phyloP scores from a whole-genome alignment of 2,113 vertebrate genomes.

The Solea solea region DNA sequence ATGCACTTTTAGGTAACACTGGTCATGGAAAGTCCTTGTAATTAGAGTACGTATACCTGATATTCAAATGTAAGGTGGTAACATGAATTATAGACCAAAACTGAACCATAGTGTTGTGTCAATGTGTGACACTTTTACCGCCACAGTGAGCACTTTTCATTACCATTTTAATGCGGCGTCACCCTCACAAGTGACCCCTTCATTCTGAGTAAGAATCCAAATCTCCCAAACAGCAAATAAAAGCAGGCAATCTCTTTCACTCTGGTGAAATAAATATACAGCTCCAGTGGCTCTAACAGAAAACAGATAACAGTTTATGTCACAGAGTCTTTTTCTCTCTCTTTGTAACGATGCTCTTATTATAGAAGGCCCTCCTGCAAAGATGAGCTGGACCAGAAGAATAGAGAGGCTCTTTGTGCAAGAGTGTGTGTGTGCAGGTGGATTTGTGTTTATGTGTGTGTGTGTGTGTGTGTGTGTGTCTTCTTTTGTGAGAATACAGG shows the following conservation, averaged over 20 bases:
- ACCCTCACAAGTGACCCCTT: constrained; percentile 29
- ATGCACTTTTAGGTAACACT: too few relatives aligned
- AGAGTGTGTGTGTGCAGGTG: constrained; percentile 41
- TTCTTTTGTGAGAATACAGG: constrained; percentile 42
- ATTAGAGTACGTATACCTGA: too few relatives aligned
- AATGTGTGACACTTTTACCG: constrained; percentile 1
- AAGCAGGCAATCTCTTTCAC: constrained; percentile 23
- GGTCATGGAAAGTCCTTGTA: too few relatives aligned
- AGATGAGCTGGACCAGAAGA: constrained; percentile 56
- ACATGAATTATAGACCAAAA: too few relatives aligned
- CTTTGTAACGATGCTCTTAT: constrained; percentile 50
- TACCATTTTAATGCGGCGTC: constrained; percentile 23
- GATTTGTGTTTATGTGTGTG: constrained; percentile 22
- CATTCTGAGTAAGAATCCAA: constrained; percentile 24
- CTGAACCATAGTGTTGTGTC: too few relatives aligned
- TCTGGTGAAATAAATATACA: constrained; percentile 31
- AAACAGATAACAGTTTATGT: constrained; percentile 33
- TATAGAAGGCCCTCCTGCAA: constrained; percentile 25
- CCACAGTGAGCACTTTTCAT: constrained; percentile 23
- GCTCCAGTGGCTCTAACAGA: constrained; percentile 22
- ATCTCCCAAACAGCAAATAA: constrained; percentile 35
- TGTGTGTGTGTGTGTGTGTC: constrained; percentile 29
- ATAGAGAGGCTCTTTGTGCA: constrained; percentile 35
- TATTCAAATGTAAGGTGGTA: too few relatives aligned
- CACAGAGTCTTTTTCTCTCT: constrained; percentile 20